Evolutionary conservation across 30 jellyfish, hydroid and myxozoan genomes (phyloP).

Genomic region (Hydra vulgaris): DNA sequence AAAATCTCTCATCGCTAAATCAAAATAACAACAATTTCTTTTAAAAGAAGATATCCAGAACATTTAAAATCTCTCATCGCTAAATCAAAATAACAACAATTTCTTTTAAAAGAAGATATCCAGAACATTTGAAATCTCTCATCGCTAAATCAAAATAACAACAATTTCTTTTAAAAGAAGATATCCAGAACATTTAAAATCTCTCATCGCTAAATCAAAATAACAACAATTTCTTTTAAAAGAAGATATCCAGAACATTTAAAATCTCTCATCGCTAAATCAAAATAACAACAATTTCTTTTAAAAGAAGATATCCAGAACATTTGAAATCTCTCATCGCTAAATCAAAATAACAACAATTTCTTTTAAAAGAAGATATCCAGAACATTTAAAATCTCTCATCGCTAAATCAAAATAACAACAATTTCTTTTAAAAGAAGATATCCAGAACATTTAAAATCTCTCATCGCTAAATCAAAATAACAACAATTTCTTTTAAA

Average conservation of each 20-base stretch:
- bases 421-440: slow-evolving; percentile 58
- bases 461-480: slow-evolving; percentile 74
- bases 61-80: slow-evolving; percentile 80
- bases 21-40: no score
- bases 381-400: slow-evolving; percentile 73
- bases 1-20: slow-evolving; percentile 79
- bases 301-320: slow-evolving; percentile 53
- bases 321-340: slow-evolving; percentile 81
- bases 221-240: slow-evolving; percentile 55
- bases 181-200: slow-evolving; percentile 66
- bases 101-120: slow-evolving; percentile 55
- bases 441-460: slow-evolving; percentile 66
- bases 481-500: slow-evolving; percentile 55
- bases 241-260: slow-evolving; percentile 62
- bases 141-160: no score
- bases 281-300: no score
- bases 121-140: slow-evolving; percentile 74
- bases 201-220: slow-evolving; percentile 74
- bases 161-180: slow-evolving; percentile 58
- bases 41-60: slow-evolving; percentile 53
- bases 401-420: no score
- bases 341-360: no score
- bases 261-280: slow-evolving; percentile 75
- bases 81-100: no score
- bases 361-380: slow-evolving; percentile 55